Percentiles rank a stretch among this genome's conserved stretches.
phyloP scores from a whole-genome alignment of 2,113 vertebrate species.

The Passer montanus region DNA sequence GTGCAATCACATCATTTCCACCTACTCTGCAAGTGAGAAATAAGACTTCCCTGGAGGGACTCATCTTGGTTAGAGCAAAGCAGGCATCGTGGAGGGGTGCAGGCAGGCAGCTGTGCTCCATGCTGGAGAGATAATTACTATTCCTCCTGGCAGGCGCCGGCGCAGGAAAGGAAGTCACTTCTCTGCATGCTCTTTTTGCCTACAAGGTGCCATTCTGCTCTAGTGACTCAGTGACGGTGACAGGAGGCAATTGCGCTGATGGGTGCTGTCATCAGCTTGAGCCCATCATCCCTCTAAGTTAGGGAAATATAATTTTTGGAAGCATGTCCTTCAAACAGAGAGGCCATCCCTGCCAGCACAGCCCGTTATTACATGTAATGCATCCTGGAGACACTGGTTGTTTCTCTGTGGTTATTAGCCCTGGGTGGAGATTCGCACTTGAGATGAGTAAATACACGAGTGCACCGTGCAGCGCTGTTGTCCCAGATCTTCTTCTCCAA shows the following conservation, averaged over 20 bases:
- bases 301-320: neutral
- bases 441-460: neutral
- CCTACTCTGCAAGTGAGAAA: neutral
- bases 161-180: conserved; percentile 20
- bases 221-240: conserved; percentile 34
- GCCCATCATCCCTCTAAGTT: neutral
- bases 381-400: neutral
- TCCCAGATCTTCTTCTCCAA: conserved; percentile 1
- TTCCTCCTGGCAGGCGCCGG: conserved; percentile 37
- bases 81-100: neutral
- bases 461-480: neutral
- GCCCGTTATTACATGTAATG: conserved; percentile 20
- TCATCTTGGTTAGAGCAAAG: neutral
- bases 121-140: conserved; percentile 22
- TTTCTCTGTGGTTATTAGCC: neutral
- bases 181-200: conserved; percentile 31
- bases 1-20: neutral
- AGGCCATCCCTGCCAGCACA: neutral
- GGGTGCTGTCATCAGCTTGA: neutral
- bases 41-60: neutral
- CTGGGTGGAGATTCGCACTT: neutral
- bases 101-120: conserved; percentile 18
- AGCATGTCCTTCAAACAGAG: neutral
- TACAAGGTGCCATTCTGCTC: conserved; percentile 17
- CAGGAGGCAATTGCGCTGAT: conserved; percentile 26